These are phyloP conservation scores for Epinephelus cyanopodus DNA, from an alignment of 2,113 vertebrate genomes.

Conservation along the genomic window DNA sequence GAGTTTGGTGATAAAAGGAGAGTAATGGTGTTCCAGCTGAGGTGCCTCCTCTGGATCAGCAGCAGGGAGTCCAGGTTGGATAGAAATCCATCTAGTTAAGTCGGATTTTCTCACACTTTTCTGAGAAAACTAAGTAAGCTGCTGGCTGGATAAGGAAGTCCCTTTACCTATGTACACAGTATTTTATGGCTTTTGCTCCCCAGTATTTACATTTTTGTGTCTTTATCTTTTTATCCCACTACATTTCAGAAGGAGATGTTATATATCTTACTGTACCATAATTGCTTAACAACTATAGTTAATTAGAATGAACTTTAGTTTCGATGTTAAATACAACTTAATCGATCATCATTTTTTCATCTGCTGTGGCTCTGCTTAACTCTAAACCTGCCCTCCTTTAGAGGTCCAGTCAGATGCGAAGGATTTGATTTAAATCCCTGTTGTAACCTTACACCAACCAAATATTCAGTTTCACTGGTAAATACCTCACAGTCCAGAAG, in stretches of 20 bases:
- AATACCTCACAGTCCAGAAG: no score
- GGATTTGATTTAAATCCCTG: no score
- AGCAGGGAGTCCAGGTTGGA: conserved; percentile 46
- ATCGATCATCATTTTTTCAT: no score
- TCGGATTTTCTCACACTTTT: conserved; percentile 27
- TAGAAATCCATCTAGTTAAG: conserved; percentile 54
- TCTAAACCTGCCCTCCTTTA: no score
- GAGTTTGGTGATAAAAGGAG: conserved; percentile 69
- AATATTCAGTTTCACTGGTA: no score
- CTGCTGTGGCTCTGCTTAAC: no score
- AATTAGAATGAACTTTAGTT: not conserved
- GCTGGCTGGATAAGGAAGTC: not conserved
- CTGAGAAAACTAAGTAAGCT: conserved; percentile 25
- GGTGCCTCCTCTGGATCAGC: conserved; percentile 43
- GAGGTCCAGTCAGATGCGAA: no score
- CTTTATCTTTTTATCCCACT: not conserved
- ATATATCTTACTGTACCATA: not conserved
- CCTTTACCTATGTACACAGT: not conserved
- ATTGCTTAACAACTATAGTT: not conserved
- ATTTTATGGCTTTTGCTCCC: not conserved
- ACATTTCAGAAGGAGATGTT: not conserved
- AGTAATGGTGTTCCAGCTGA: conserved; percentile 62
- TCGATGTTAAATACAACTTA: not conserved
- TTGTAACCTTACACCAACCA: no score
- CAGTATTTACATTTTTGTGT: not conserved